Conservation (phyloP, 92 coral and sea anemone genomes). For the Scolanthus callimorphus region DNA sequence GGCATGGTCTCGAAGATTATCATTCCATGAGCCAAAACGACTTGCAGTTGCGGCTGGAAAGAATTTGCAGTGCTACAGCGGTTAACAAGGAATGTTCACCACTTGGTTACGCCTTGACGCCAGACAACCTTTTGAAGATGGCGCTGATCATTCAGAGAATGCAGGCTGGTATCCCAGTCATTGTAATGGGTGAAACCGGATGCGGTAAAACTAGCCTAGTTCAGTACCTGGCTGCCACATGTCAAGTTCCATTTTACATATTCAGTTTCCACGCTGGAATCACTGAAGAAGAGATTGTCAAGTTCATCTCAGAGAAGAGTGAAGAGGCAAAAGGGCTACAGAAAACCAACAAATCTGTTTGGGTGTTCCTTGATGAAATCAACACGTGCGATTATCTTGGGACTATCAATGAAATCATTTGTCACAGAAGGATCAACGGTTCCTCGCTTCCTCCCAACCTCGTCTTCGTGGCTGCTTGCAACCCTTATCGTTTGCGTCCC, state of each 20-base stretch:
- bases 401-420: constrained; percentile 74
- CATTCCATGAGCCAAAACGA: constrained; percentile 62
- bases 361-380: constrained; percentile 95
- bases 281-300: constrained; percentile 47
- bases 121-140: constrained; percentile 94
- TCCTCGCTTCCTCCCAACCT: constrained; percentile 66
- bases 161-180: constrained; percentile 81
- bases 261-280: constrained; percentile 95
- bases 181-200: constrained; percentile 98
- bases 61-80: constrained; percentile 59
- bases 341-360: constrained; percentile 31
- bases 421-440: constrained; percentile 80
- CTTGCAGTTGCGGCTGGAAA: constrained; percentile 72
- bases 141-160: constrained; percentile 85
- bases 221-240: constrained; percentile 80
- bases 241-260: constrained; percentile 60
- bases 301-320: constrained; percentile 44
- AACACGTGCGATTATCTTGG: constrained; percentile 97
- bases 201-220: constrained; percentile 97
- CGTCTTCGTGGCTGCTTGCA: constrained; percentile 91
- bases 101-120: constrained; percentile 79
- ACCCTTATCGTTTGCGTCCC: constrained; percentile 92
- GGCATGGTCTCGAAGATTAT: constrained; percentile 66
- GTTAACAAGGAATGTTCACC: constrained; percentile 4
- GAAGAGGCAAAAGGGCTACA: constrained; percentile 32